Evolutionary conservation across 1,140 invertebrate species (phyloP).

Genomic region (Chionoecetes opilio): DNA sequence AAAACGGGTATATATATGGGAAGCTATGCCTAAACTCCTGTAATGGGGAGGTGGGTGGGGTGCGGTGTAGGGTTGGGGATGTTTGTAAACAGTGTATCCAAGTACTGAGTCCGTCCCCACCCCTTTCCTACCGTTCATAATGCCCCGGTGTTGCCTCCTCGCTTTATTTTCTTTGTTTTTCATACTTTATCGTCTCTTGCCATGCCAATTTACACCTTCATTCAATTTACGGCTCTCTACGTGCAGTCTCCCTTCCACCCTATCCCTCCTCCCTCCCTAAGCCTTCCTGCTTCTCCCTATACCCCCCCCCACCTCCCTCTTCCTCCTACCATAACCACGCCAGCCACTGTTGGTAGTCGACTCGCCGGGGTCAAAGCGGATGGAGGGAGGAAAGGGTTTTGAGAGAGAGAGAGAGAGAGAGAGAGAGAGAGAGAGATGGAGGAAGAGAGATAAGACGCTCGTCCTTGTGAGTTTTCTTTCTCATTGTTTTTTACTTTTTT

Average conservation of each 20-base stretch:
- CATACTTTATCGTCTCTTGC: background rate
- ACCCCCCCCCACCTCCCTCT: constrained; percentile 3
- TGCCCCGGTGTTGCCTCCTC: constrained; percentile 24
- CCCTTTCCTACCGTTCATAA: background rate
- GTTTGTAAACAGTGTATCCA: background rate
- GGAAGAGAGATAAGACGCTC: background rate
- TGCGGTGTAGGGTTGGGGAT: background rate
- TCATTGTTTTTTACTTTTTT: background rate
- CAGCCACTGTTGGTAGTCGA: background rate
- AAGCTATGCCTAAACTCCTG: constrained; percentile 33
- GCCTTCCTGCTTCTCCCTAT: constrained; percentile 2
- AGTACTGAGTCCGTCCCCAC: background rate
- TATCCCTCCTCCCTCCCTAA: background rate
- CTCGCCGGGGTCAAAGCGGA: background rate
- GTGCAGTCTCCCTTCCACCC: background rate
- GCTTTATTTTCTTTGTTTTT: constrained; percentile 11
- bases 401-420: background rate
- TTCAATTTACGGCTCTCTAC: background rate
- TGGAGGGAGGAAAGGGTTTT: background rate
- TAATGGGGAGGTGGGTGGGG: background rate
- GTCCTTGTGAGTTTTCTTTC: background rate
- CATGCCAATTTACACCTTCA: background rate
- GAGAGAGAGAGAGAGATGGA: constrained; percentile 7
- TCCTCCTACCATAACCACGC: background rate
- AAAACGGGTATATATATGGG: no score